Base-by-base conservation (phyloP, 2,113 vertebrate genomes). In the Pao palembangensis region DNA sequence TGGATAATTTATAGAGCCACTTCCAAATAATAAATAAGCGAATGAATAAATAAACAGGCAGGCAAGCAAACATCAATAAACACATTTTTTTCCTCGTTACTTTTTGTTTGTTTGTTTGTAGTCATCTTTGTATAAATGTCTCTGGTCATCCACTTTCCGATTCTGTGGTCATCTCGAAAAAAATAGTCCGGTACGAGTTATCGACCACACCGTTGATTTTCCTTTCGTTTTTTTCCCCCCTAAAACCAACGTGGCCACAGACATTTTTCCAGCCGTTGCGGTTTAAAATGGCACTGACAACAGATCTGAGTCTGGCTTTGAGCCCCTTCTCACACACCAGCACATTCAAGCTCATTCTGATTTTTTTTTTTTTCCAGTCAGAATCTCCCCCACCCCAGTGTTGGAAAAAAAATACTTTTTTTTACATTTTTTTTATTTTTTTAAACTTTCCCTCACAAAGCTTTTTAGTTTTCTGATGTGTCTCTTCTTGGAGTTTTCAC, bases 21-120 rank as follows among this genome's bases (percentile, higher is more conserved):
- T 76, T 85, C 70, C 83, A 90, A 89, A 91, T 83, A 91, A 91
- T 90, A 91, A 90, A 90, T 91, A 89, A 91, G 88, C 73, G 80
- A 85, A 91, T 84, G 71, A 87, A 91, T 91, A 90, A 92, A 91
- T 91, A 89, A 91, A 90, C 87, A 85, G 87, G 89, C 87, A 91
- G 86, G 89, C 90, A 91, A 88, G 88, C 88, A 90, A 91, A 90
- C 86, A 90, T 83, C 87, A 87, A 90, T 83, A 89, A 86, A 87
- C 86, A 88, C 74, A 50, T 80, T 73, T 76, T 62, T 61, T 59
- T 67, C 51, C 67, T 71, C 50, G 59, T 78, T 75, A 50, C 55
- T 67, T 43, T 55, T 52, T 70, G 71, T 65, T 77, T 73, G 48
- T 66, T 64, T 25, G 55, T 53, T 12, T 38, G 34, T 38, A 65